phyloP scores from a whole-genome alignment of 2,888 invertebrate genomes.

The Tyria jacobaeae region DNA sequence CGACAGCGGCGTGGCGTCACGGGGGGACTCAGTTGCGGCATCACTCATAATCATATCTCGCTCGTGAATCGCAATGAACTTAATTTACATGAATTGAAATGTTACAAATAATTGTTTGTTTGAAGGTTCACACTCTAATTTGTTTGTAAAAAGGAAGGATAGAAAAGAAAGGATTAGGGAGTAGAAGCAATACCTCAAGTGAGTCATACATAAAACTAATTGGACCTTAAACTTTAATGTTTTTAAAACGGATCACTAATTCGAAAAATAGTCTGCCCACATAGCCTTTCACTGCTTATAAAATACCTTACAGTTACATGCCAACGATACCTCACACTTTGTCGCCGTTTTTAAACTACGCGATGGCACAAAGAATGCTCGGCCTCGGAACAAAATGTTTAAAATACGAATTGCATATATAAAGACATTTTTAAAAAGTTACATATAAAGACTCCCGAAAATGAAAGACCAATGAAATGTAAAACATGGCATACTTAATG shows the following conservation, averaged over 20 bases:
- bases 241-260: too few species aligned
- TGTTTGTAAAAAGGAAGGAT: too few species aligned
- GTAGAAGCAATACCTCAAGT: too few species aligned
- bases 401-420: not conserved
- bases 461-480: not conserved
- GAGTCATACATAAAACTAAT: too few species aligned
- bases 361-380: not conserved
- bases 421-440: not conserved
- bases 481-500: not conserved
- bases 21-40: not conserved
- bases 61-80: not conserved
- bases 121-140: too few species aligned
- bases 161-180: too few species aligned
- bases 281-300: too few species aligned
- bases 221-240: too few species aligned
- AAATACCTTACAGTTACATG: too few species aligned
- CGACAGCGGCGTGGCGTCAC: not conserved
- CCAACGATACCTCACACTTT: not conserved
- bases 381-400: not conserved
- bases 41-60: not conserved
- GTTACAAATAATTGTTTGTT: not conserved
- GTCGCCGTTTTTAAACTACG: not conserved
- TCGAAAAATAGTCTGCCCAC: too few species aligned
- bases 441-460: not conserved
- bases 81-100: conserved; percentile 3